A percentile compares a stretch with the other conserved stretches of the same genome.
Evolutionary conservation across 2,797 vertebrate species (phyloP).

Genomic region (Stomatorhinus walkeri): DNA sequence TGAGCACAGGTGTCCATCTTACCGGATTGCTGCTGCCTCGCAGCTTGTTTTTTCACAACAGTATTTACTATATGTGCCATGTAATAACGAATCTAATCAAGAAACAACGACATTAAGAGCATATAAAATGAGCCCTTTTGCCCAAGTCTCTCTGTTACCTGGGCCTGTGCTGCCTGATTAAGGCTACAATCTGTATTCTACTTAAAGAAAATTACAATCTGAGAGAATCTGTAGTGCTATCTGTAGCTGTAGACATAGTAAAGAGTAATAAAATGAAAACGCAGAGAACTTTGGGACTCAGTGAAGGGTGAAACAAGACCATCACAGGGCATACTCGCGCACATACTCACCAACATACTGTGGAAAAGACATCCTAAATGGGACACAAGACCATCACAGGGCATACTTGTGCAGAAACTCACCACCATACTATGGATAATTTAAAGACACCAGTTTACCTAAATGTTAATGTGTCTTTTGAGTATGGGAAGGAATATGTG

Average conservation of each 20-base stretch:
- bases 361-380: neutral
- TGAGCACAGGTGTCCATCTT: neutral
- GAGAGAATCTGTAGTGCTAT: neutral
- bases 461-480: neutral
- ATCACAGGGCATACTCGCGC: neutral
- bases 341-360: neutral
- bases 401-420: neutral
- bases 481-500: neutral
- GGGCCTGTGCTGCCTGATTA: neutral
- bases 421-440: neutral
- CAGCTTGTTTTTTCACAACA: neutral
- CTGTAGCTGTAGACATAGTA: neutral
- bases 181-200: neutral
- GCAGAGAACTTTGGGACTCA: neutral
- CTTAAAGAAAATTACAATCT: neutral
- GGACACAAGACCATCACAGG: neutral
- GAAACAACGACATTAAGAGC: neutral
- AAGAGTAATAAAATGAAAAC: neutral
- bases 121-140: neutral
- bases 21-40: neutral
- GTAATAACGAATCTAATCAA: neutral
- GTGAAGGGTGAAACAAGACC: neutral
- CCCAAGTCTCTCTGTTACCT: neutral
- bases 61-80: neutral
- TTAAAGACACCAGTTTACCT: neutral